phyloP scores from a whole-genome alignment of 30 jellyfish, hydroid and myxozoan species.

The Aurelia sp. region DNA sequence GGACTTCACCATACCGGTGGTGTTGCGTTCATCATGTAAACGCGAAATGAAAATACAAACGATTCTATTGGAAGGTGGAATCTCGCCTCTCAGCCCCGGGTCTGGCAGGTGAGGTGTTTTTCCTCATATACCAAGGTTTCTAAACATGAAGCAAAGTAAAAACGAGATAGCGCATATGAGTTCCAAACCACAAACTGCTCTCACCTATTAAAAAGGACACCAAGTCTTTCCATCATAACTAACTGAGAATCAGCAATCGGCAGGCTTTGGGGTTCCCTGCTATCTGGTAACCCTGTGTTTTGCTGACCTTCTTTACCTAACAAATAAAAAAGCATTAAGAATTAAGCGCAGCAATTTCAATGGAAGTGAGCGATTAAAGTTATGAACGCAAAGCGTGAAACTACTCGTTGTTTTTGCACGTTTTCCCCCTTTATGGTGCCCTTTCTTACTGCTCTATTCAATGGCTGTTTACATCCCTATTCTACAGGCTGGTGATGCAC shows the following conservation, averaged over 20 bases:
- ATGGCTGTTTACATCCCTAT: not conserved
- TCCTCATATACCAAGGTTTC: not conserved
- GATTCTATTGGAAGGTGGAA: no score
- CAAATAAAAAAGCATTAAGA: not conserved
- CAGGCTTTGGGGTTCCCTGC: constrained; percentile 57
- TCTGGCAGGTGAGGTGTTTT: no score
- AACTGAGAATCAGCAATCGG: constrained; percentile 89
- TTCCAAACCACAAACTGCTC: not conserved
- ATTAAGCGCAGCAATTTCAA: not conserved
- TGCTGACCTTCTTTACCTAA: constrained; percentile 97
- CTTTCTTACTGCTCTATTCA: not conserved
- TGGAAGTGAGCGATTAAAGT: no score
- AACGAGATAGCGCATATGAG: not conserved
- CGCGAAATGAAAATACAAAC: no score
- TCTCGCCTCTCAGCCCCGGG: no score
- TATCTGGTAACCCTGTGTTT: constrained; percentile 68
- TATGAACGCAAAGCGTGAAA: no score
- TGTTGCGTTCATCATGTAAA: no score
- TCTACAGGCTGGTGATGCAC: not conserved
- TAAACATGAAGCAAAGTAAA: not conserved
- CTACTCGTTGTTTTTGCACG: no score
- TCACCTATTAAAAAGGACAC: constrained; percentile 87
- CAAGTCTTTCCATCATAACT: constrained; percentile 96
- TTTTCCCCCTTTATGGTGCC: not conserved
- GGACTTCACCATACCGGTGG: no score